phyloP scores from a whole-genome alignment of 2,888 invertebrate species.

The Acanthococcus lagerstroemiae region DNA sequence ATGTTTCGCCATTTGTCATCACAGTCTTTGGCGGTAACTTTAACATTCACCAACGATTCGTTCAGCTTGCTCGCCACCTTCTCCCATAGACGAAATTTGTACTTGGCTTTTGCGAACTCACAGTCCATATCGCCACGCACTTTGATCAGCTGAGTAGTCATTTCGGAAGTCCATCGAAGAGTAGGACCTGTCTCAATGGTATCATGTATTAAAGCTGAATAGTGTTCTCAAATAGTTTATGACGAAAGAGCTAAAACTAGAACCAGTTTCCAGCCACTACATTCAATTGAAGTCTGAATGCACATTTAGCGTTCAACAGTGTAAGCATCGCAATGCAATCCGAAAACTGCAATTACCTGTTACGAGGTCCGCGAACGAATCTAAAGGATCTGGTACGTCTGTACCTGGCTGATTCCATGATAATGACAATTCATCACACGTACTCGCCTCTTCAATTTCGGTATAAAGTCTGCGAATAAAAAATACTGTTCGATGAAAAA shows the following conservation, averaged over 20 bases:
- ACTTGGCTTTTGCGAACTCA: slow-evolving; percentile 31
- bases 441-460: not conserved
- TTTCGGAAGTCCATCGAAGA: slow-evolving; percentile 33
- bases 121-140: slow-evolving; percentile 32
- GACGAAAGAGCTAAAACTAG: no score
- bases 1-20: slow-evolving; percentile 35
- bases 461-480: not conserved
- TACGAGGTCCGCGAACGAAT: not conserved
- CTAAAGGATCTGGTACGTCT: not conserved
- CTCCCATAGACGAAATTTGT: slow-evolving; percentile 34
- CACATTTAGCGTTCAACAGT: no score
- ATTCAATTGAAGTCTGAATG: no score
- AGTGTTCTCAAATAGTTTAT: no score
- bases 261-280: no score
- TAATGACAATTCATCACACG: not conserved
- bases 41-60: not conserved
- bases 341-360: not conserved
- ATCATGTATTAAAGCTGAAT: no score
- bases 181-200: slow-evolving; percentile 23
- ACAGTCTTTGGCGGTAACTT: slow-evolving; percentile 34
- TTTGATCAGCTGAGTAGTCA: slow-evolving; percentile 31
- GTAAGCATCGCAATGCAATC: not conserved
- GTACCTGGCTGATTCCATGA: slow-evolving; percentile 14
- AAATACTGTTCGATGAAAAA: not conserved
- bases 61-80: slow-evolving; percentile 29